Evolutionary conservation across 2,797 vertebrate genomes (phyloP).

Genomic region (Toxotes lorentzi): DNA sequence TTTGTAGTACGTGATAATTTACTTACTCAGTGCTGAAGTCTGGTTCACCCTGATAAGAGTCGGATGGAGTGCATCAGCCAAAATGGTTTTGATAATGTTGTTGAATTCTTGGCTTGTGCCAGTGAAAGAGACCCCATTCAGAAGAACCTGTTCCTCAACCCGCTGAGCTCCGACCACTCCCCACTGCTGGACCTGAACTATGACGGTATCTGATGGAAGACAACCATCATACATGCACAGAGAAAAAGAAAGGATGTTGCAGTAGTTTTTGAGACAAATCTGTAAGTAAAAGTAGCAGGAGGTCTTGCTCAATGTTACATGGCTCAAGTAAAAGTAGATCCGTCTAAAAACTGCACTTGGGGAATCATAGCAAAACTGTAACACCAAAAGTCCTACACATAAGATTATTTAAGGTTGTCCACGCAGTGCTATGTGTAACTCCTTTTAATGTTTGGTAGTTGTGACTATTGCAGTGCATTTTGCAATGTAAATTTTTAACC

Average conservation of each 20-base stretch:
- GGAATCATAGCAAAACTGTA: background rate
- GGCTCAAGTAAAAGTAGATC: background rate
- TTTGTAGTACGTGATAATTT: background rate
- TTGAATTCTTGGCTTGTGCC: constrained; percentile 48
- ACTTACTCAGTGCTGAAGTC: constrained; percentile 63
- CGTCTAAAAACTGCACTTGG: background rate
- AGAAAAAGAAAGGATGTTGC: background rate
- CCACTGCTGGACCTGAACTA: constrained; percentile 75
- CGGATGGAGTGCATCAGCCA: constrained; percentile 31
- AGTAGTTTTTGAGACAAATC: background rate
- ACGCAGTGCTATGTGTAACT: background rate
- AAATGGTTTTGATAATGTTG: constrained; percentile 53
- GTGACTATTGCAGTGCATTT: background rate
- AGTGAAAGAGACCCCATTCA: constrained; percentile 61
- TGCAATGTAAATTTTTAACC: background rate
- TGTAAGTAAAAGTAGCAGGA: too few relatives aligned
- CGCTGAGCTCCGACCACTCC: constrained; percentile 53
- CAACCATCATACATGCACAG: background rate
- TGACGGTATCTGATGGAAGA: constrained; percentile 61
- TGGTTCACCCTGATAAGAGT: constrained; percentile 26
- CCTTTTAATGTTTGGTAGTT: background rate
- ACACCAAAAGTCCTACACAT: background rate
- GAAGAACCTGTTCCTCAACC: constrained; percentile 56
- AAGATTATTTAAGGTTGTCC: background rate
- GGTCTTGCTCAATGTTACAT: background rate